Conservation (phyloP, 2,888 invertebrate species). For the Cenopis cana region DNA sequence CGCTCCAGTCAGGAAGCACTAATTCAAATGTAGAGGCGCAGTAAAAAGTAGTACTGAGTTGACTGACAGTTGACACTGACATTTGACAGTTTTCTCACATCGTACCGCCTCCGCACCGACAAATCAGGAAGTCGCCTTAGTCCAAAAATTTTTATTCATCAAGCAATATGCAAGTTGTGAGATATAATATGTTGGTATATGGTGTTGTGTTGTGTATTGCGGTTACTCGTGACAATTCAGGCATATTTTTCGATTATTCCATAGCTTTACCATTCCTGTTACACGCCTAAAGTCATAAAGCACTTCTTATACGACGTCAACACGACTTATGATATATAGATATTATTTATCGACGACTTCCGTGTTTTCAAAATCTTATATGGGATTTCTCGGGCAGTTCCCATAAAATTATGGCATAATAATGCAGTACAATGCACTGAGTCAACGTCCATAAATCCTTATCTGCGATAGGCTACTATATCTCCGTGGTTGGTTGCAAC, state of each 20-base stretch:
- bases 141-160: no score
- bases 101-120: no score
- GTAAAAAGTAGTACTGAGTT: no score
- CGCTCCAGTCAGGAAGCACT: no score
- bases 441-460: slow-evolving; percentile 59
- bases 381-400: slow-evolving; percentile 29
- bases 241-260: background rate
- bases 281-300: slow-evolving; percentile 26
- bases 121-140: no score
- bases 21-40: no score
- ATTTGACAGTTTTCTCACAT: no score
- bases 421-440: slow-evolving; percentile 32
- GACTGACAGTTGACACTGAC: no score
- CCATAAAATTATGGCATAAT: slow-evolving; percentile 37
- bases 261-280: background rate
- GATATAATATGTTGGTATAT: no score
- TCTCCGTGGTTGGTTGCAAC: slow-evolving; percentile 47
- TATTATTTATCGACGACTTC: slow-evolving; percentile 38
- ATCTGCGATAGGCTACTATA: slow-evolving; percentile 65
- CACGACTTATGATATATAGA: slow-evolving; percentile 36
- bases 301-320: slow-evolving; percentile 26
- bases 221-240: no score
- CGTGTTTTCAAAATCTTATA: slow-evolving; percentile 36
- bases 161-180: no score
- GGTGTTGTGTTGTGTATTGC: no score